Base-by-base conservation (phyloP, 2,888 invertebrate species). In the Herminia tarsipennalis region DNA sequence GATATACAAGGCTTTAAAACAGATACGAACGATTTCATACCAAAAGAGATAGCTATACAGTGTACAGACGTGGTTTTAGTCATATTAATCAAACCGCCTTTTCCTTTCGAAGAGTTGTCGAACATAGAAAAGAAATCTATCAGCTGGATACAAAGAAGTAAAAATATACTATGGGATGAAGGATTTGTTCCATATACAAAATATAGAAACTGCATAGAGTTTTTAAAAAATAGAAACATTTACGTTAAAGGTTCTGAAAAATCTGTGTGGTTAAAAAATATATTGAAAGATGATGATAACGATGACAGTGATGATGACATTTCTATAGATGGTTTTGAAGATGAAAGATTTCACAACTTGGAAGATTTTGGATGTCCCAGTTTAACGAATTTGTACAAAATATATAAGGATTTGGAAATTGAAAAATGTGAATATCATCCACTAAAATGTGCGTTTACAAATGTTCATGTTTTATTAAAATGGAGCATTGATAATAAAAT, bases 11-110 rank as follows among this genome's bases (percentile, higher is more conserved):
- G 34, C 2, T 45, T 28, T n/a, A 4, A 9, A 1, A 5, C 18
- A 5, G 38, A 38, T 1, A 6, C 21, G 0, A 21, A 34, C 8
- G 10, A 10, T 1, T 34, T 45, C 8, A 38, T 45, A 8, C 45
- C 45, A 3, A 45, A 45, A 28, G 45, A 45, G 6, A 33, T 45
- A 17, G 38, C 33, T 1, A 18, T 45, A 18, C 18, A 32, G 14
- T 34, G 20, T 1, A 3, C 6, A 1, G n/a, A 28, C 0, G 5
- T 28, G 3, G 10, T 38, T 2, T 8, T 38, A 5, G 6, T 21
- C 5, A 12, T 45, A 3, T 8, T 45, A 6, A 45, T 45, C 1
- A 27, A 29, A 5, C 45, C 45, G 4, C 45, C 45, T 5, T 38
- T 2, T 5, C 13, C 38, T n/a, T 24, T 21, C 9, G 2, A 21